Evolutionary conservation across 35 echinoderm and acorn worm genomes (phyloP), one percentile per base, ranked within the genome.

Genomic region (Amphiura filiformis): DNA sequence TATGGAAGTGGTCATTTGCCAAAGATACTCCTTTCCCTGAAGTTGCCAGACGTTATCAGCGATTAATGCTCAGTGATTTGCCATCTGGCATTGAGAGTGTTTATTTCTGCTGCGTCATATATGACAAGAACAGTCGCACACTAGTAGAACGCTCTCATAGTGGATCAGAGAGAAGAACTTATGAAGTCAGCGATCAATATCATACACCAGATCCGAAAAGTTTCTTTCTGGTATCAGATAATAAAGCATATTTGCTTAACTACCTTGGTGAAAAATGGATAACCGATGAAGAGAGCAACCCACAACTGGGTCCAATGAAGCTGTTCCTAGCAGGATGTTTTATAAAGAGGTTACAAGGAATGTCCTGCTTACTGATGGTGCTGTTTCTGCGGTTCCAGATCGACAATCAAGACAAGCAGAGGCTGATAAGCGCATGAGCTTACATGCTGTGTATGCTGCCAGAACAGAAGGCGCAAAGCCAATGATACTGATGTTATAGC

Each of bases 401-500:
- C 61, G 7, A 23, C 2, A 18, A 70, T 26, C 17, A 2, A 70
- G 17, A 2, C 61, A 70, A n/a, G 61, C 7, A 70, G 61, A 70
- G 61, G 61, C 61, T 30, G 61, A 70, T 30, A 70, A 5, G 7
- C 61, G 61, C 3, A 23, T 70, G 4, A 70, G 7, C 1, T 23
- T 70, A 3, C 61, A 70, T 80, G 17, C 78, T 12, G 26, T 80
- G 78, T 80, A 80, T 36, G 78, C 78, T 37, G 11, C 28, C 4
- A 36, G 38, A 13, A 80, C 5, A 34, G 78, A 34, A 35, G 75
- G 26, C 3, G 3, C 5, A 31, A 39, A 80, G 78, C 78, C 3
- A 32, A 80, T 15, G 78, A 80, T 36, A 80, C 78, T 17, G 78
- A 80, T 36, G 34, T 80, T 5, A 80, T 80, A 80, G 38, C 35